Base-by-base conservation (phyloP, 2,888 invertebrate genomes). In the Synanthedon vespiformis region DNA sequence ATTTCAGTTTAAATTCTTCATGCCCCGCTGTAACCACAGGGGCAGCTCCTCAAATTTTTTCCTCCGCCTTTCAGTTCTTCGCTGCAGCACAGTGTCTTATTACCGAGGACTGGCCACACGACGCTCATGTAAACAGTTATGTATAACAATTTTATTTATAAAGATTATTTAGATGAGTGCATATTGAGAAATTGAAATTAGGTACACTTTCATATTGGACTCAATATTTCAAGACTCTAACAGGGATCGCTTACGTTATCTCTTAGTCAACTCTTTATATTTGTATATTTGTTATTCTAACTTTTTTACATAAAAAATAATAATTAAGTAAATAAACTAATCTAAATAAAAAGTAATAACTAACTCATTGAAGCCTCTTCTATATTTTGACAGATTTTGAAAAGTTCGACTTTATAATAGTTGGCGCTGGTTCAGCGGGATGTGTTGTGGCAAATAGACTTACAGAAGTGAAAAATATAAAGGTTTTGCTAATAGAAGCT, bases 361-460 rank as follows among this genome's bases (percentile, higher is more conserved):
- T n/a, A n/a, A n/a, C n/a, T n/a, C n/a, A n/a, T n/a, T n/a, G n/a
- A 22, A 5, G 22, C 22, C 5, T 22, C 5, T 22, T 22, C 5
- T n/a, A n/a, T n/a, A n/a, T n/a, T n/a, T 4, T 22, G 4, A 22
- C 22, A 72, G 73, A 62, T 60, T 52, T n/a, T 40, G 58, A 61
- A 49, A 49, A 13, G 11, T 71, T 66, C 52, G 64, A 74, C 57
- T 69, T 73, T 48, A 72, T 74, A 41, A 60, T 74, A 22, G 62
- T 71, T 0, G 73, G 73, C 5, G 74, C 64, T 1, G 74, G 74
- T 0, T 62, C 70, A 3, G 65, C 72, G 11, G 73, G 73, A 4
- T 61, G 71, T 22, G 69, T 71, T 2, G 53, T 72, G 3, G 68
- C 74, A 4, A 72, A 69, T 50, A 60, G 73, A 51, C 56, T 74